Conservation (phyloP, 1,140 invertebrate species). For the Orius insidiosus region DNA sequence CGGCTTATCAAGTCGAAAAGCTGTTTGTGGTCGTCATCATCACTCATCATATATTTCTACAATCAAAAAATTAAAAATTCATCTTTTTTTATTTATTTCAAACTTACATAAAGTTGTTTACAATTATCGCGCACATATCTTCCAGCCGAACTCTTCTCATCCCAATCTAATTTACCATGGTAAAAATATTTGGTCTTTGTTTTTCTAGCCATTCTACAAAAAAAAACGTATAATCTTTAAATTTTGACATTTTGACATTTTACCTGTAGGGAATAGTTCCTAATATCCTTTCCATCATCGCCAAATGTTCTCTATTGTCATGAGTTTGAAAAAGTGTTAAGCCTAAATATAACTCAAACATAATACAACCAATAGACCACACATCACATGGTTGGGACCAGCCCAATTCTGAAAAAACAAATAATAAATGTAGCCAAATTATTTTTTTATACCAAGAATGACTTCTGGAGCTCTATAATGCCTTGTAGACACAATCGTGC, state of each 20-base stretch:
- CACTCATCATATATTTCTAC: slow-evolving; percentile 77
- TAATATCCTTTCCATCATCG: slow-evolving; percentile 98
- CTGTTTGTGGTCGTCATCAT: slow-evolving; percentile 78
- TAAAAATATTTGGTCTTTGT: slow-evolving; percentile 96
- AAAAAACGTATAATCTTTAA: not conserved
- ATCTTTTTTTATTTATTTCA: no score
- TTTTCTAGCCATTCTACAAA: slow-evolving; percentile 72
- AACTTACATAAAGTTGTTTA: slow-evolving; percentile 78
- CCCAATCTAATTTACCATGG: slow-evolving; percentile 86
- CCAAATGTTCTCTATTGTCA: slow-evolving; percentile 97
- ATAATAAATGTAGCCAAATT: no score
- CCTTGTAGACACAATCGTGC: slow-evolving; percentile 95
- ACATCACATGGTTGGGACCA: slow-evolving; percentile 99
- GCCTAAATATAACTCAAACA: slow-evolving; percentile 96
- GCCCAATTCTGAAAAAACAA: slow-evolving; percentile 69
- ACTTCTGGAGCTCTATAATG: slow-evolving; percentile 99
- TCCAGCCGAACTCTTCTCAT: slow-evolving; percentile 85
- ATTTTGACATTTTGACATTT: slow-evolving; percentile 6
- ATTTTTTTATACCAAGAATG: slow-evolving; percentile 81
- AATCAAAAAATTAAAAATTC: slow-evolving; percentile 26
- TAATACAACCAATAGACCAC: slow-evolving; percentile 98
- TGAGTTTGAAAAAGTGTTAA: slow-evolving; percentile 99
- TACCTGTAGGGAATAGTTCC: slow-evolving; percentile 82
- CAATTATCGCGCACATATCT: slow-evolving; percentile 96
- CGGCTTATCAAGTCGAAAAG: slow-evolving; percentile 85